Conservation (phyloP, 2,888 invertebrate species). For the Chironomus tentans region DNA sequence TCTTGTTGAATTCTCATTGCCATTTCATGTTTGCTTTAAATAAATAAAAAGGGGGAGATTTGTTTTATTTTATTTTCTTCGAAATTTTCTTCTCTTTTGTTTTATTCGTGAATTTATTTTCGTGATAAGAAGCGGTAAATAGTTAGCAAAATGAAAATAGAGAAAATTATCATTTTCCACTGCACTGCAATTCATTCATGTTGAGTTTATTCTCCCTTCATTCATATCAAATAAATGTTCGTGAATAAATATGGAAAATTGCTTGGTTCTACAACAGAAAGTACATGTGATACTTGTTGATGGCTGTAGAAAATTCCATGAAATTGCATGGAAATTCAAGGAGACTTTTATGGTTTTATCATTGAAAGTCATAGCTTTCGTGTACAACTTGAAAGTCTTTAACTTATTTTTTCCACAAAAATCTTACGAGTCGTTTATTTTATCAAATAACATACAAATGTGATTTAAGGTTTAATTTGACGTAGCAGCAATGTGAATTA, state of each 20-base stretch:
- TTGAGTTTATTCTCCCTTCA: not conserved
- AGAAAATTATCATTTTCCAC: constrained; percentile 1
- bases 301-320: not conserved
- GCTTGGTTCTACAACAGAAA: not conserved
- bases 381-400: too few relatives aligned
- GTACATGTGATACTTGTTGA: not conserved
- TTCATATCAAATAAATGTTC: not conserved
- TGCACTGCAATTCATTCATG: not conserved
- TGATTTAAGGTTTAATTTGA: too few relatives aligned
- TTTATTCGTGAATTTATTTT: not conserved
- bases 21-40: not conserved
- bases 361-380: too few relatives aligned
- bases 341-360: too few relatives aligned
- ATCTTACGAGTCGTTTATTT: too few relatives aligned
- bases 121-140: not conserved
- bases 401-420: too few relatives aligned
- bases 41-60: not conserved
- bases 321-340: too few relatives aligned
- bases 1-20: not conserved
- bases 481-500: too few relatives aligned
- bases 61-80: not conserved
- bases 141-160: not conserved
- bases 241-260: not conserved
- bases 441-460: too few relatives aligned
- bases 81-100: too few relatives aligned